Base-by-base conservation (phyloP, 1,140 invertebrate species). In the Zophobas atratus region DNA sequence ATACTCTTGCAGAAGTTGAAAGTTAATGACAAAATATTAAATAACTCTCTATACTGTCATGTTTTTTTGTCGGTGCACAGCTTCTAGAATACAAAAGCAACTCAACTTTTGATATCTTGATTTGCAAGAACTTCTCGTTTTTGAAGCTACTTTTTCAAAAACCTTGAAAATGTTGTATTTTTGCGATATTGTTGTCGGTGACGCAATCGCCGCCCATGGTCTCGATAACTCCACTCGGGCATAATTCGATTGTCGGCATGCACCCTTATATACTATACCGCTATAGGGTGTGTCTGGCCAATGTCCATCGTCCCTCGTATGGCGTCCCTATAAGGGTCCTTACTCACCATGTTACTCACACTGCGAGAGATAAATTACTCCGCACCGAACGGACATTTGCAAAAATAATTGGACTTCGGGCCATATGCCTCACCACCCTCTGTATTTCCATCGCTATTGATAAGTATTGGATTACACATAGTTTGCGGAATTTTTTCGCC, bases 321-420 rank as follows among this genome's bases (percentile, higher is more conserved):
- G 76, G 32, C 70, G 70, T 46, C 46, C 46, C 39, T 73, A 43
- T 38, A 48, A 75, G 55, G 41, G 35, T 20, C 67, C 38, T 63
- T 78, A 74, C 70, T 48, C 70, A 75, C 41, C 55, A 55, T 70
- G 70, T 78, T 78, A 78, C 77, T 78, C 77, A 78, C 73, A 51
- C 55, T 41, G 46, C 48, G 36, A 32, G 48, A 78, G 56, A 72
- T 75, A 78, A 78, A 78, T 78, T 63, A 56, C 72, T 71, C 70
- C 20, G 67, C 43, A 72, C 36, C 48, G 32, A 53, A 72, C 49
- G 56, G 56, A 48, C 73, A 70, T 79, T 75, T 79, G 71, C 77
- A 70, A 75, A 79, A 79, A 79, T 79, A 79, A 79, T 79, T 75
- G 67, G 53, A 79, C 38, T 70, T 78, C 56, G 63, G 36, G 53